Evolutionary conservation across 53 echinoderm and acorn worm genomes (phyloP), one percentile per base, ranked within the genome.

Genomic region (Stichopus horrens): DNA sequence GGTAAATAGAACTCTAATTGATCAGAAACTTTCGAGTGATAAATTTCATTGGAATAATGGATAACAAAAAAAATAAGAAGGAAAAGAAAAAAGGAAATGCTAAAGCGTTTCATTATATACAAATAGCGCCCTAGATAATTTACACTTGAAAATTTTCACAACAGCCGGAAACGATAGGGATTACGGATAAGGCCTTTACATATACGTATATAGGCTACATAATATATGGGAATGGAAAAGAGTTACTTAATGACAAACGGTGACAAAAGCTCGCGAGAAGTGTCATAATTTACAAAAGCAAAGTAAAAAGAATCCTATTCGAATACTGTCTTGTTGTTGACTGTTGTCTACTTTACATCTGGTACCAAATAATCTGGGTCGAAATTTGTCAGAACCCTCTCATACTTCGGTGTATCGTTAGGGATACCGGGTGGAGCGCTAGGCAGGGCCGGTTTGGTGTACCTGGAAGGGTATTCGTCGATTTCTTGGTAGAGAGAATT

Each of bases 401-500:
- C 65, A 23, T 85, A 85, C n/a, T 65, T 85, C 10, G 67, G 67
- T 52, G 63, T 65, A 5, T 66, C 66, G 23, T 23, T 19, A 4
- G 67, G 85, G 9, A 67, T 85, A n/a, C 85, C 85, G 5, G 85
- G 85, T 16, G 85, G 85, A 4, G 67, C 67, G 51, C 85, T 85
- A 16, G 85, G 85, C 11, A 85, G 85, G 8, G 66, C 85, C 52
- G 85, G 85, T 85, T 85, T 85, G 22, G 67, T 67, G 52, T 85
- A 85, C 4, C 85, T 20, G 14, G 51, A 67, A 9, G 85, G 85
- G 67, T 85, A 85, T 9, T 85, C 85, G 7, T 85, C 85, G 22
- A 85, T 85, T 67, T 85, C 85, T 67, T 85, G 85, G 85, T 85
- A 85, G 37, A 85, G 66, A 21, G 81, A 57, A 20, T 58, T 81